Base-by-base conservation (phyloP, 2,797 vertebrate genomes). In the Sylvilagus floridanus region DNA sequence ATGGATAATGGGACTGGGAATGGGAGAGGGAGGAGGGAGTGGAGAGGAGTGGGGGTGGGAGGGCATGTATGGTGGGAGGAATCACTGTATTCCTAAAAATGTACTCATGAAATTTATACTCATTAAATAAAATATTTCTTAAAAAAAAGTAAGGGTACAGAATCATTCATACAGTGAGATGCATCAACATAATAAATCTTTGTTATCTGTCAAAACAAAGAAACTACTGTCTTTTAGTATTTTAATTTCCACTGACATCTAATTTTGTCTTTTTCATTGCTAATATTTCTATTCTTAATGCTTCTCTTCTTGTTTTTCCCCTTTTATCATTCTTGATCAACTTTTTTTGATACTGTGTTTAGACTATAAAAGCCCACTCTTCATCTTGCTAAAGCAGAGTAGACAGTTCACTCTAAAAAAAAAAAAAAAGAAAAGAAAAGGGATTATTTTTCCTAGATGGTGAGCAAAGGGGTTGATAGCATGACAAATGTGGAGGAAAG, bases 211-310 rank as follows among this genome's bases (percentile, higher is more conserved):
- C 42, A 47, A 47, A 47, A 47, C 42, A 47, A 57, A 57, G 54
- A 57, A 19, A 57, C 17, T 57, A 19, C 26, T 73, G 8, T 66
- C 16, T 85, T 28, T 78, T 13, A 87, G 35, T 86, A 35, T 63
- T 88, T 75, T 68, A 76, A 78, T 88, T 93, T 91, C 42, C n/a
- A 68, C 24, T 57, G 77, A 77, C 21, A 90, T 57, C 30, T 86
- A 82, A n/a, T 52, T 69, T 60, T 35, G 24, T 57, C 11, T 71
- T 65, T 28, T 82, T 42, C 22, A 65, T 57, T 69, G 5, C 24
- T 57, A 66, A 32, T 71, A 79, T 72, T 66, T 84, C 21, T 21
- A 37, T 50, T 63, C 19, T 30, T 77, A 50, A 50, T 37, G 47
- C 65, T 66, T 84, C n/a, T 83, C 30, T 84, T 62, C 2, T 28